Evolutionary conservation across 2,797 vertebrate genomes (phyloP), one percentile per base, ranked within the genome.

Genomic region (Melanotaenia parkinsoni): DNA sequence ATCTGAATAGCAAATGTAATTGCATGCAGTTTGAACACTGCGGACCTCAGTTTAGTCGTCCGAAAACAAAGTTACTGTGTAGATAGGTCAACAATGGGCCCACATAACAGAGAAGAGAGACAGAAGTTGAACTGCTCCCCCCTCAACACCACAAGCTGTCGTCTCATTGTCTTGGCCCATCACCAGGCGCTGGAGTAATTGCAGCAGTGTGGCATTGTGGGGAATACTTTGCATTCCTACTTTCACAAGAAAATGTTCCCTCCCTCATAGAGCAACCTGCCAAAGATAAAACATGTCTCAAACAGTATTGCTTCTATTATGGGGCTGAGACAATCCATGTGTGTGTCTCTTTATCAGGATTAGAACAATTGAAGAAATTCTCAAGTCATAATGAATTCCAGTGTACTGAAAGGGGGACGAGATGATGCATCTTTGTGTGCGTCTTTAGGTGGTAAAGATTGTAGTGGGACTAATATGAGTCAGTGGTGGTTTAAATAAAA

Each of bases 141-240:
- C 77, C 67, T 85, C 82, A 74, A 86, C 77, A 86, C 88, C 87
- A 76, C 86, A 87, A 86, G 87, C 88, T 91, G 88, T 91, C 87
- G 86, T 90, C 91, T 92, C 89, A 87, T 89, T 92, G 90, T 93
- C 90, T 89, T 94, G 91, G 91, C 91, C 80, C 74, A 56, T 84
- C 82, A 93, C 88, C 93, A 94, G 91, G 77, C 76, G 72, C 90
- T 87, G 85, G 87, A 86, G 80, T 93, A 91, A 93, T 93, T 93
- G 89, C 92, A 91, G 89, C 85, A 90, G 90, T 90, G 90, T 91
- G 91, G 92, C 90, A 94, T 90, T 93, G 92, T 90, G 91, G 91
- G 85, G 91, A 92, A 94, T 94, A 86, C 81, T 92, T 93, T 84
- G 70, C 92, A 94, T 94, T 95, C 93, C 89, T 91, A 84, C 88